These are phyloP conservation scores for Amphimedon queenslandica DNA, from an alignment of 37 sponge, comb jelly and placozoan genomes.

Conservation along the genomic window DNA sequence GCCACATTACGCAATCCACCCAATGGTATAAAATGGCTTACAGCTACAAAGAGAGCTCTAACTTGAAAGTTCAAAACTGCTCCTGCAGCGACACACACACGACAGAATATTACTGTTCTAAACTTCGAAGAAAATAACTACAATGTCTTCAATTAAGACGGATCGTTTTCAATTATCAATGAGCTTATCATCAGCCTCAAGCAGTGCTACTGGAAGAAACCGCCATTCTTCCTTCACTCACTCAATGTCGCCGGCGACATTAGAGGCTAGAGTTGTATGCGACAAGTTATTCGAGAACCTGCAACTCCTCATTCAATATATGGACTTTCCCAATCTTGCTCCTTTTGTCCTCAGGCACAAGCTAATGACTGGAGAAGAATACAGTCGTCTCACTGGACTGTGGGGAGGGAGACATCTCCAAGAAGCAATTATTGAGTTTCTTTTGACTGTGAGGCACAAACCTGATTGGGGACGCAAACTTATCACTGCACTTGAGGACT, in stretches of 20 bases:
- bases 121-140: too few relatives aligned
- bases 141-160: too few relatives aligned
- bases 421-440: background rate
- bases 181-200: too few relatives aligned
- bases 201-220: too few relatives aligned
- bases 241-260: background rate
- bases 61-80: too few relatives aligned
- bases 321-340: slow-evolving; percentile 7
- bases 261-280: background rate
- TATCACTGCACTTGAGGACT: background rate
- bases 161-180: too few relatives aligned
- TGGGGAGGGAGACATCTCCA: background rate
- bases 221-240: background rate
- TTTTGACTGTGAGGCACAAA: background rate
- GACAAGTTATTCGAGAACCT: slow-evolving; percentile 5
- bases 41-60: too few relatives aligned
- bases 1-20: too few relatives aligned
- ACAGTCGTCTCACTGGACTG: background rate
- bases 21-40: too few relatives aligned
- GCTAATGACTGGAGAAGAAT: slow-evolving; percentile 17
- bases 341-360: background rate
- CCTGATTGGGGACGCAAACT: slow-evolving; percentile 2
- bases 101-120: too few relatives aligned
- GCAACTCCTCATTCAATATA: slow-evolving; percentile 2
- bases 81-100: too few relatives aligned